Percentiles rank a stretch among this genome's conserved stretches.
Conservation (phyloP, 2,113 vertebrate species). For the Mastomys coucha region DNA sequence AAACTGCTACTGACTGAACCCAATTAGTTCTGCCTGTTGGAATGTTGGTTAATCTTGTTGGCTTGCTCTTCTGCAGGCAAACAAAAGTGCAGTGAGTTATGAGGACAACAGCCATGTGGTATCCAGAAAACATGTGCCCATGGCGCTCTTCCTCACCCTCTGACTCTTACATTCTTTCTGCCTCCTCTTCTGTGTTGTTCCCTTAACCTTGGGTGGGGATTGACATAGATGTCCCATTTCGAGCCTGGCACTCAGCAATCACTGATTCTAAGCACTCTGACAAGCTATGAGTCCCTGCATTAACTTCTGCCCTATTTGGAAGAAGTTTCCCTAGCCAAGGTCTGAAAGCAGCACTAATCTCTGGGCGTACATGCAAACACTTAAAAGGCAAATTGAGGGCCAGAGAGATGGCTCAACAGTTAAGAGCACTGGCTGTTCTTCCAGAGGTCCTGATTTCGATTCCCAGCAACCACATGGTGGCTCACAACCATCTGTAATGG, state of each 20-base stretch:
- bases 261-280: background rate
- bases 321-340: background rate
- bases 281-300: background rate
- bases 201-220: background rate
- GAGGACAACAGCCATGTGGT: no score
- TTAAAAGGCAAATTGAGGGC: no score
- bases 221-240: background rate
- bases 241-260: background rate
- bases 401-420: no score
- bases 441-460: no score
- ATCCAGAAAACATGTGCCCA: background rate
- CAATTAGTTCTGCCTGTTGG: no score
- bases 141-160: background rate
- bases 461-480: no score
- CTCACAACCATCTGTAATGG: no score
- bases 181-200: background rate
- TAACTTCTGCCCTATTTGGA: background rate
- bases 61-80: no score
- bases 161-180: background rate
- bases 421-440: no score
- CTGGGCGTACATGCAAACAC: background rate
- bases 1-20: no score
- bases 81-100: no score
- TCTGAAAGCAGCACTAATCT: background rate
- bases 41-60: no score